Evolutionary conservation across 2,113 vertebrate species (phyloP), one percentile per base, ranked within the genome.

Genomic region (Myotis lucifugus): DNA sequence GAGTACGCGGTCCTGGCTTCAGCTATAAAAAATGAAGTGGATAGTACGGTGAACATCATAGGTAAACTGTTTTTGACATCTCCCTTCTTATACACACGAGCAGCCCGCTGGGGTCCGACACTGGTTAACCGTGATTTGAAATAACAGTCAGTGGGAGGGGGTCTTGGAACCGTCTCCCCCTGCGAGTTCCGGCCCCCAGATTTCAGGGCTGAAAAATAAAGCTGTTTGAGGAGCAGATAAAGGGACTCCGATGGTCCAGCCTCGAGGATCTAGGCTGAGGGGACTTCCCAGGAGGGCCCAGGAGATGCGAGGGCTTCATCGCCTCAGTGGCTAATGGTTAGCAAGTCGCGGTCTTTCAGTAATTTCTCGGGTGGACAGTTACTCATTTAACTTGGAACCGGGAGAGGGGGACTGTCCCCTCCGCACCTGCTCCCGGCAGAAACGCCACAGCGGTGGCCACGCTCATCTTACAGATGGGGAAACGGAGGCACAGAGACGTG

Each of bases 21-120:
- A 96, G 97, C 97, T 97, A 98, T 99, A 98, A 99, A 98, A 98
- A 96, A 94, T 95, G 98, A 99, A 98, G 98, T 98, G 78, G 99
- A 99, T 98, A 98, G 99, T 94, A 98, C 98, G 96, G 98, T 99
- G 97, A 98, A 98, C 96, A 98, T 99, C 97, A 98, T 98, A 98
- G 98, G 98, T 99, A 98, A 98, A 96, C 88, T 84, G 50, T 95
- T 97, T 96, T 96, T 96, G 93, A 95, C 97, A 66, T 97, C 88
- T 96, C 95, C 12, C 96, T 95, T 97, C 89, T 84, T 79, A 88
- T 76, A 83, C 21, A 72, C 23, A 66, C 0, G 1, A 94, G 48
- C 59, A 79, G 92, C 72, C 89, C 82, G 56, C 91, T 17, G 40
- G 91, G 93, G 74, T 81, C 56, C 88, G 25, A 78, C 73, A 21